Percentiles rank a stretch among this genome's conserved stretches.
These are phyloP conservation scores for Calephelis nemesis DNA, from an alignment of 1,140 invertebrate species.

Conservation along the genomic window DNA sequence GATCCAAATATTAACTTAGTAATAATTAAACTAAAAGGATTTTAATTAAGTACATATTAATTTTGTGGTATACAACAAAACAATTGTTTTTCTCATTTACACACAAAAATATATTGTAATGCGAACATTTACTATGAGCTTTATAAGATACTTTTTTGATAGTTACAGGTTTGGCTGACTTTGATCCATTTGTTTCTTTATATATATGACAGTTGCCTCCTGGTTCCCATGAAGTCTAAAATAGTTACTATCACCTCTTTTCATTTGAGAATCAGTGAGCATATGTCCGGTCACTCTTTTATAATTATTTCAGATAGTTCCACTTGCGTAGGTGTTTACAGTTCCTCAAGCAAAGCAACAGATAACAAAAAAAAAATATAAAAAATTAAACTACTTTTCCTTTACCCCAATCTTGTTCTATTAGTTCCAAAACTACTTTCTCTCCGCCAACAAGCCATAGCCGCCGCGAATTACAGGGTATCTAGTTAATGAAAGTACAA, in stretches of 20 bases:
- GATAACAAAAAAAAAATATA: constrained; percentile 71
- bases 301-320: constrained; percentile 55
- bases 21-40: too few relatives aligned
- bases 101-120: too few relatives aligned
- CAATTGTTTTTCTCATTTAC: too few relatives aligned
- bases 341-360: constrained; percentile 43
- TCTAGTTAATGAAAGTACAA: too few relatives aligned
- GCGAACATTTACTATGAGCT: too few relatives aligned
- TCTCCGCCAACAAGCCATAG: too few relatives aligned
- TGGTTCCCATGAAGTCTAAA: constrained; percentile 54
- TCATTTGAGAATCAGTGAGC: constrained; percentile 27
- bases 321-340: constrained; percentile 55
- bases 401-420: constrained; percentile 44
- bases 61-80: too few relatives aligned
- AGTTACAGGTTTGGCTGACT: constrained; percentile 22
- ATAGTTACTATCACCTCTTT: constrained; percentile 49
- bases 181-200: constrained; percentile 33
- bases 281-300: constrained; percentile 15
- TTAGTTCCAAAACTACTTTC: constrained; percentile 52
- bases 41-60: too few relatives aligned
- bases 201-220: constrained; percentile 34
- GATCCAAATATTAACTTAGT: too few relatives aligned
- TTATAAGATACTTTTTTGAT: not conserved
- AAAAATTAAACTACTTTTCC: constrained; percentile 51
- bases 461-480: too few relatives aligned